A percentile compares a stretch with the other conserved stretches of the same genome.
phyloP scores from a whole-genome alignment of 1,140 invertebrate species.

The Formica selysi region DNA sequence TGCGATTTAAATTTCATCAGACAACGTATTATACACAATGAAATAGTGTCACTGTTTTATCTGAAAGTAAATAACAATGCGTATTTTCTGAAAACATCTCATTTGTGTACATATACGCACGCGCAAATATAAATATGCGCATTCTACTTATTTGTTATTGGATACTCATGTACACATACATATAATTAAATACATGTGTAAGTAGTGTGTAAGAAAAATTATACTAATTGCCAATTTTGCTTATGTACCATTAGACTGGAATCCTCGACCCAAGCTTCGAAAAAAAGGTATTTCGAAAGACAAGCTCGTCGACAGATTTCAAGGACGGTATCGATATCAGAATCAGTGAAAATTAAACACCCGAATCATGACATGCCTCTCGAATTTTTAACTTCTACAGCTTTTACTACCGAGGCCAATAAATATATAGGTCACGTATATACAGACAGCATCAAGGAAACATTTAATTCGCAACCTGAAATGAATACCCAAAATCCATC shows the following conservation, averaged over 20 bases:
- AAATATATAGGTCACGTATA: slow-evolving; percentile 39
- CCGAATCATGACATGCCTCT: slow-evolving; percentile 56
- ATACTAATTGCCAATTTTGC: neutral
- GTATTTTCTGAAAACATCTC: neutral
- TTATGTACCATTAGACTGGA: slow-evolving; percentile 66
- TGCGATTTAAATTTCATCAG: neutral
- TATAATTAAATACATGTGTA: neutral
- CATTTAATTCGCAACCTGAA: slow-evolving; percentile 53
- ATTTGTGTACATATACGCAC: no score
- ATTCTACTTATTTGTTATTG: neutral
- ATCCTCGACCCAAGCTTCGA: slow-evolving; percentile 62
- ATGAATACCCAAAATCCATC: slow-evolving; percentile 60
- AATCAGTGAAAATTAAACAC: slow-evolving; percentile 55
- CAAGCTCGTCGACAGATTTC: slow-evolving; percentile 51
- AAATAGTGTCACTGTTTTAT: neutral
- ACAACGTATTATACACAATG: neutral
- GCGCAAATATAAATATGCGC: no score
- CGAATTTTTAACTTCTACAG: slow-evolving; percentile 52
- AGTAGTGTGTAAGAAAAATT: neutral
- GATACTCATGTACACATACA: neutral
- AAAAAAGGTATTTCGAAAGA: slow-evolving; percentile 67
- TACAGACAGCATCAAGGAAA: slow-evolving; percentile 44
- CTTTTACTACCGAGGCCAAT: slow-evolving; percentile 44
- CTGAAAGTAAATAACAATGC: neutral
- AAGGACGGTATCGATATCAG: slow-evolving; percentile 15